Percentiles rank a stretch among this genome's conserved stretches.
Evolutionary conservation across 1,140 invertebrate species (phyloP).

Genomic region (Zaprionus ornatus): DNA sequence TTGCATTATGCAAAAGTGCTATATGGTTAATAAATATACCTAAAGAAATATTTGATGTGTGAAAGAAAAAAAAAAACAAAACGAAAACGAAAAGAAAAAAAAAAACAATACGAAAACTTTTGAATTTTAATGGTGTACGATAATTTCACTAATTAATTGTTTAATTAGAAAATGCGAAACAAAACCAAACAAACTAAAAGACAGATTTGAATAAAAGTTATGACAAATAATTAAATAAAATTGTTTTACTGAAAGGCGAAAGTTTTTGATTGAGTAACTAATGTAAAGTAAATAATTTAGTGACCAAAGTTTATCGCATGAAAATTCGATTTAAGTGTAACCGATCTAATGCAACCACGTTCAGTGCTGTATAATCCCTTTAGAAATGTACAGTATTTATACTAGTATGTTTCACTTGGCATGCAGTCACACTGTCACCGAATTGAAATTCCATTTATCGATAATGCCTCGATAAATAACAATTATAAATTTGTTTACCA

Average conservation of each 20-base stretch:
- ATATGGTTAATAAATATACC: slow-evolving; percentile 3
- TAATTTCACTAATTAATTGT: slow-evolving; percentile 72
- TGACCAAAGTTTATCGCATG: no score
- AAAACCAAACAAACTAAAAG: slow-evolving; percentile 62
- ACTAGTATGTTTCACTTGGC: neutral
- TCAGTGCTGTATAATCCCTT: slow-evolving; percentile 5
- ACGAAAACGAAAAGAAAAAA: slow-evolving; percentile 21
- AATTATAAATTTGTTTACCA: slow-evolving; percentile 47
- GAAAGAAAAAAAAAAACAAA: slow-evolving; percentile 41
- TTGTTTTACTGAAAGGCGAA: neutral
- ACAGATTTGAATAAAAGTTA: slow-evolving; percentile 78
- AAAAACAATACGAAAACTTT: slow-evolving; percentile 40
- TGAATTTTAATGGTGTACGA: slow-evolving; percentile 63
- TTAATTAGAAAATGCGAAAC: slow-evolving; percentile 61
- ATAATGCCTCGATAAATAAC: slow-evolving; percentile 26
- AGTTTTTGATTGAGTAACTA: neutral
- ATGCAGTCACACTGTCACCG: slow-evolving; percentile 12
- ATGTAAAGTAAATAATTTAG: no score
- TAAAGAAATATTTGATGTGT: slow-evolving; percentile 51
- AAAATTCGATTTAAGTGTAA: neutral
- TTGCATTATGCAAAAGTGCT: slow-evolving; percentile 53
- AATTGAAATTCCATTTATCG: slow-evolving; percentile 12
- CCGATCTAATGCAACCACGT: neutral
- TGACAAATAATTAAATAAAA: slow-evolving; percentile 22
- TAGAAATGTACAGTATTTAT: neutral